Base-by-base conservation (phyloP, 1,140 invertebrate genomes). In the Lepidotrigona ventralis region DNA sequence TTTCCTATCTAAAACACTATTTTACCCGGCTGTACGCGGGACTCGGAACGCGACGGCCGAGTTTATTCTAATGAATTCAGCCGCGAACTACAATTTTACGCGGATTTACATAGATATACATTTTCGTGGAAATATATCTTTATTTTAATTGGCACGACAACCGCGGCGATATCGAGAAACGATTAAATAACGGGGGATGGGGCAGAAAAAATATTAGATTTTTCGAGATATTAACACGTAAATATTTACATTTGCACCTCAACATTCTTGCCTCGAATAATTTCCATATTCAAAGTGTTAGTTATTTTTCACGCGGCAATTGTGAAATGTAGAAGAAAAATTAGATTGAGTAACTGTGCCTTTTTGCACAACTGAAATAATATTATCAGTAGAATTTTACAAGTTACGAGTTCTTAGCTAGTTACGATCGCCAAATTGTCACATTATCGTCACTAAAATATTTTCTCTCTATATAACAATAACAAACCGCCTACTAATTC, bases 11-110 rank as follows among this genome's bases (percentile, higher is more conserved):
- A 63, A 23, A 76, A 68, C 73, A 51, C 53, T 81, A 81, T 81
- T 81, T 81, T 66, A 81, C 80, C 63, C 5, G 19, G 80, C 53
- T 76, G n/a, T 69, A 46, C 80, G 39, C 63, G 64, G 58, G 58
- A 74, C 71, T 81, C 39, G 39, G 63, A 81, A 74, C 70, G 21
- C 79, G 70, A 60, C 72, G 80, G 60, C 63, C n/a, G 53, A 81
- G 72, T 75, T 81, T 76, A 81, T 81, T 81, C 80, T 68, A 81
- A 81, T 81, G 80, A 81, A 76, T 81, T 76, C 80, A 75, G 53
- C 53, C 23, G n/a, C 14, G 72, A n/a, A 76, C 33, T 29, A 29
- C 60, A 76, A 76, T 69, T 70, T 71, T 71, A 29, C 68, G 26
- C 33, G 78, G 76, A 78, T 78, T 78, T 69, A 78, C 78, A 58